Evolutionary conservation across 2,113 vertebrate genomes (phyloP).

Genomic region (Candoia aspera): DNA sequence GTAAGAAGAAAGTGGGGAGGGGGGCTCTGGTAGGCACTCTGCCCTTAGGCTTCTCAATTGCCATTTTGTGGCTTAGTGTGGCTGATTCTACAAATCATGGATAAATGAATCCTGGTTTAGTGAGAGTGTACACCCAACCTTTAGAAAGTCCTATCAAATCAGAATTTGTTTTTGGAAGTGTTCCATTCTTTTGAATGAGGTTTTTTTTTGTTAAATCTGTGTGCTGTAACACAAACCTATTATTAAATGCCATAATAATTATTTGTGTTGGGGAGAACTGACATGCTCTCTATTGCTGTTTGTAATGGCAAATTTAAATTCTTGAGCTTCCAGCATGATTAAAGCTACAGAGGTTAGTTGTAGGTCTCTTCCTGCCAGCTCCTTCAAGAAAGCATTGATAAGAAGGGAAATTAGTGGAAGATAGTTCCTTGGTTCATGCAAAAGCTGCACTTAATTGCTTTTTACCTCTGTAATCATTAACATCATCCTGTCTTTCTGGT

Average conservation of each 20-base stretch:
- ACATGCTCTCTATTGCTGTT: background rate
- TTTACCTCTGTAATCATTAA: background rate
- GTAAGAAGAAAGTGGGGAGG: background rate
- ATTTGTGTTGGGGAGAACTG: background rate
- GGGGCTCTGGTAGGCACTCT: background rate
- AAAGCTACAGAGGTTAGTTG: background rate
- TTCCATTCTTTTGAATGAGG: background rate
- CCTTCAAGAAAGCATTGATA: background rate
- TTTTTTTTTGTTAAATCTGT: background rate
- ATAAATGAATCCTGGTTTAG: background rate
- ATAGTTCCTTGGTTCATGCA: background rate
- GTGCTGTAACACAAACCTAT: background rate
- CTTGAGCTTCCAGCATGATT: background rate
- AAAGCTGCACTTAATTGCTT: background rate
- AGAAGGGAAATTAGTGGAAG: background rate
- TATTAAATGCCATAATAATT: background rate
- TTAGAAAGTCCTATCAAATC: background rate
- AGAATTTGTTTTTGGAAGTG: background rate
- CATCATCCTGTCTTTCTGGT: background rate
- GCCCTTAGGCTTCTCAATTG: background rate
- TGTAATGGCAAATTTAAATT: background rate
- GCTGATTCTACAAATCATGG: background rate
- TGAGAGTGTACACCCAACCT: background rate
- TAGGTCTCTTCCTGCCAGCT: too few species aligned
- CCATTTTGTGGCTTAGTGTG: background rate